Base-by-base conservation (phyloP, 2,888 invertebrate species). In the Thereva unica region DNA sequence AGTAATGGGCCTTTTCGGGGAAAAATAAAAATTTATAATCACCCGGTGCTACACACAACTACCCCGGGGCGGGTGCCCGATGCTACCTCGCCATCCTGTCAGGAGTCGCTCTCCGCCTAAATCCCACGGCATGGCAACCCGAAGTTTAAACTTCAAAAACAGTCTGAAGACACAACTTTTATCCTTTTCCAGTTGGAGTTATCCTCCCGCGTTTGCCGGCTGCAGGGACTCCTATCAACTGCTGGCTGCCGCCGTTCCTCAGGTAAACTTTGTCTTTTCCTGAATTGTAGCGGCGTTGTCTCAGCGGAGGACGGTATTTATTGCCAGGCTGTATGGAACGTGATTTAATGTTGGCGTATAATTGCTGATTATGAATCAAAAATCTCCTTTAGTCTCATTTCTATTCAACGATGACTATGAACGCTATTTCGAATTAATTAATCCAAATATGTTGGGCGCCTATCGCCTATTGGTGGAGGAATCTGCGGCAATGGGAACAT, bases 1-100 rank as follows among this genome's bases (percentile, higher is more conserved):
- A 77, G 76, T 77, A 77, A 77, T 77, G 76, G 69, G 45, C 35
- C 41, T 59, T 65, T 55, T 44, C 6, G 23, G 23, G 23, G 23
- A 23, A 23, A 45, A 64, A 64, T 54, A 45, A 64, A 64, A 64
- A 54, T 54, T 54, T 64, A 53, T 53, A 53, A 41, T 53, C 65
- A 65, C 55, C 65, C 55, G 53, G 37, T 23, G 54, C 9, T 54
- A 37, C 12, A 53, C 37, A 12, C 38, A 54, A 23, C 38, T 49
- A 41, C 44, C 10, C 44, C n/a, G 10, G n/a, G 23, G 41, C 12
- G n/a, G 10, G 8, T 44, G n/a, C 42, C 57, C 38, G 23, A 23
- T 23, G 23, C 23, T 23, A 23, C 23, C 23, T 23, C 23, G 23
- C 23, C 23, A 23, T 23, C 23, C 23, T 23, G 23, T 23, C 23